Evolutionary conservation across 1,140 invertebrate genomes (phyloP), one percentile per base, ranked within the genome.

Genomic region (Atta texana): DNA sequence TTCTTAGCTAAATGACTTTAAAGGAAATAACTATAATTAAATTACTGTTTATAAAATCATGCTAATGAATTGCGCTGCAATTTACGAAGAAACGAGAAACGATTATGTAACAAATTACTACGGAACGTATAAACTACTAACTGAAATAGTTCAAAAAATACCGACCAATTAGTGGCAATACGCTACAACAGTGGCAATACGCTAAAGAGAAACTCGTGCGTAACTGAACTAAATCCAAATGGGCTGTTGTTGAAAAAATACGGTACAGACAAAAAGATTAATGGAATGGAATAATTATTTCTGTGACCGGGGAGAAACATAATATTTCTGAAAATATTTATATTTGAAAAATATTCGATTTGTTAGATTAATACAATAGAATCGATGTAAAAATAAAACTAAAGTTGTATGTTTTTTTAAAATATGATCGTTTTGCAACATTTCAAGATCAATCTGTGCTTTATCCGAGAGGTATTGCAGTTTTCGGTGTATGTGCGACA

Each of bases 391-490:
- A 55, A 31, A 3, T 8, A 4, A 57, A 81, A 55, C 18, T 3
- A 28, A 7, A 64, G 3, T 31, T 49, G 8, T 61, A 61, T 16
- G 8, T 4, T 21, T 44, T 24, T 84, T 16, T 5, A 16, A 80
- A 39, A 34, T 74, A 44, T 39, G 16, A 31, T 49, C 3, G 16
- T 74, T 44, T 72, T 21, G 31, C 24, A 71, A 24, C 14, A n/a
- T 8, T 63, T 18, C 8, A 12, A 18, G 16, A 31, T 72, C 18
- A 12, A 82, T 74, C 24, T 57, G 6, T 44, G 8, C 0, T 12
- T 21, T 34, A 39, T 49, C n/a, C 49, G 31, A 49, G 61, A 16
- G 89, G 49, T 90, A 90, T 24, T 89, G 24, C 64, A 53, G 72
- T n/a, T 51, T 14, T 2, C 39, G 39, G 1, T 69, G 34, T 31